Conservation (phyloP, 1,140 invertebrate genomes). For the Bradynema listronoti region DNA sequence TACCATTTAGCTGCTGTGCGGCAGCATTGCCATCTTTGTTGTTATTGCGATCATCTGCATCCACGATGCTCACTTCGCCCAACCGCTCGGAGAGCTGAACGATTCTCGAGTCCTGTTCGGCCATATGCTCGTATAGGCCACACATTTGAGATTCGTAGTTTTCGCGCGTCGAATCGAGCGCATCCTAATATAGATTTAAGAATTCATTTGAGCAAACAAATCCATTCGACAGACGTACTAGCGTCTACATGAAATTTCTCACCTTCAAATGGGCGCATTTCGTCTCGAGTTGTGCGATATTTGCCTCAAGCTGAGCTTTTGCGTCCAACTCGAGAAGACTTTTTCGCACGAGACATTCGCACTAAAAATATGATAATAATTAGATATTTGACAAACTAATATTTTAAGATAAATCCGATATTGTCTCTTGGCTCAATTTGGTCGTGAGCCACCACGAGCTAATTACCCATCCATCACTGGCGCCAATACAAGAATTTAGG, state of each 20-base stretch:
- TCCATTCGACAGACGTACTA: background rate
- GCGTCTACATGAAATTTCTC: slow-evolving; percentile 4
- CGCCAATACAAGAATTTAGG: background rate
- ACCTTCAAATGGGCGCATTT: slow-evolving; percentile 34
- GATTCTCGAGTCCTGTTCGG: slow-evolving; percentile 36
- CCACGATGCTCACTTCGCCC: no score
- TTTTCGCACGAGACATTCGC: slow-evolving; percentile 18
- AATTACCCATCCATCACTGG: background rate
- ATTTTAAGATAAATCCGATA: background rate
- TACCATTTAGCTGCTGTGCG: no score
- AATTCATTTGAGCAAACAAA: background rate
- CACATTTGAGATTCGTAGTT: slow-evolving; percentile 43
- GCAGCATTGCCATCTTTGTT: no score
- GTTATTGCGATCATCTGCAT: no score
- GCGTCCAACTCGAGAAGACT: slow-evolving; percentile 7
- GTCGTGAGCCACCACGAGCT: background rate
- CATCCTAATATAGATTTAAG: slow-evolving; percentile 19
- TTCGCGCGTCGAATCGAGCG: slow-evolving; percentile 27
- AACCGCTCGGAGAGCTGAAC: slow-evolving; percentile 17
- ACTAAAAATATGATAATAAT: slow-evolving; percentile 16
- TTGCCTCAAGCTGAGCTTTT: slow-evolving; percentile 4
- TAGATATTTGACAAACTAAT: background rate
- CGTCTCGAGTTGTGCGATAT: slow-evolving; percentile 15
- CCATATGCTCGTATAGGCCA: slow-evolving; percentile 34
- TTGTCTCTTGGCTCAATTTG: slow-evolving; percentile 4